Conservation (phyloP, 2,113 vertebrate species). For the Pelmatolapia mariae region DNA sequence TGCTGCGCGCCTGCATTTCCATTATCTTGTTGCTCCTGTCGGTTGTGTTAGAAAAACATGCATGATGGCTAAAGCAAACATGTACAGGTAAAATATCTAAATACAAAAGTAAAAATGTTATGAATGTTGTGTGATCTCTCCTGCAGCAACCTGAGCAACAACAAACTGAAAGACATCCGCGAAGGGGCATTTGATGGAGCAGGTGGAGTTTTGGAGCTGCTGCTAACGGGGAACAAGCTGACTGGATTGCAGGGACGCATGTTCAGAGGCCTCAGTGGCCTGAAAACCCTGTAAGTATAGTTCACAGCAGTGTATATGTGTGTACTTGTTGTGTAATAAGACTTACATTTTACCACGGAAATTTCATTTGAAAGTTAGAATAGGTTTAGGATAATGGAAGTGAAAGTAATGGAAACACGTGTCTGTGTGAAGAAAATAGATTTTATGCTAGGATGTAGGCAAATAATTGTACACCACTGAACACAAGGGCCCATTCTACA, state of each 20-base stretch:
- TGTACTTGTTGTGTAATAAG: not conserved
- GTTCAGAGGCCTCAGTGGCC: constrained; percentile 84
- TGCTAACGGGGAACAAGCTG: constrained; percentile 91
- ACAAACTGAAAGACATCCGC: constrained; percentile 90
- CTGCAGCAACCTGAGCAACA: constrained; percentile 91
- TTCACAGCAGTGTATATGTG: not conserved
- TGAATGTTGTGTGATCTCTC: not conserved
- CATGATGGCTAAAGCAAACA: not conserved
- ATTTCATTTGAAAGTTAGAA: not conserved
- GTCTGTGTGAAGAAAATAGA: not conserved
- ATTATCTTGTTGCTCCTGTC: fast-evolving
- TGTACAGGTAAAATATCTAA: not conserved
- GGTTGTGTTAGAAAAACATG: not conserved
- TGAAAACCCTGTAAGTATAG: constrained; percentile 91
- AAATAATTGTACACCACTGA: not conserved
- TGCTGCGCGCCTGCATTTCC: not conserved
- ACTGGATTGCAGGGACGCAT: constrained; percentile 81
- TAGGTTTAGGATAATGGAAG: not conserved
- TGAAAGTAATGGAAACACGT: not conserved
- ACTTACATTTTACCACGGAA: not conserved
- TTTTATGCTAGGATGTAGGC: not conserved
- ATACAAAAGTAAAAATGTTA: not conserved
- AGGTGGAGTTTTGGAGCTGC: constrained; percentile 80
- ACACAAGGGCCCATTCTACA: not conserved
- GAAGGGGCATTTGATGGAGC: constrained; percentile 89